These are phyloP conservation scores for Poeciliopsis occidentalis DNA, from an alignment of 2,113 vertebrate genomes.

Conservation along the genomic window DNA sequence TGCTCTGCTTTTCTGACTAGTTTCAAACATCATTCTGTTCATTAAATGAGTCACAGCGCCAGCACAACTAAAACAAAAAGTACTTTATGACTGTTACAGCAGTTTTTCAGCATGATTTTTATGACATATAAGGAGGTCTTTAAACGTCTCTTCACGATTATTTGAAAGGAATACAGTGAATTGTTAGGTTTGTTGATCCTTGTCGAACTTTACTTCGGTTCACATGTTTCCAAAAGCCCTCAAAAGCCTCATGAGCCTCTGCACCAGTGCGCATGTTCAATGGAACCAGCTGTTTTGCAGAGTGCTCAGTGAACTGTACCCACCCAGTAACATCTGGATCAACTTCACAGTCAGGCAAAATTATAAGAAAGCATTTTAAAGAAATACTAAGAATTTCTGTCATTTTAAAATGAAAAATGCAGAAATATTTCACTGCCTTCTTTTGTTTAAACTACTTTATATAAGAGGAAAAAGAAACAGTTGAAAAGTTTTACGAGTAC, in stretches of 20 bases:
- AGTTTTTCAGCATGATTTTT: not conserved
- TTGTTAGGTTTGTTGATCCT: not conserved
- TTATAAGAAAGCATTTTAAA: not conserved
- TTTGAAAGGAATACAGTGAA: not conserved
- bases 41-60: not conserved
- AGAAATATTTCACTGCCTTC: not conserved
- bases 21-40: not conserved
- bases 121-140: not conserved
- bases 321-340: slow-evolving; percentile 47
- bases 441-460: not conserved
- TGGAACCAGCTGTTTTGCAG: slow-evolving; percentile 47
- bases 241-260: slow-evolving; percentile 11
- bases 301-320: not conserved
- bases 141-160: not conserved
- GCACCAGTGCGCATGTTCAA: slow-evolving; percentile 45
- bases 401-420: not conserved
- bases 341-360: not conserved
- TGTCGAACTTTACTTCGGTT: not conserved
- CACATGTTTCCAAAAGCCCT: not conserved
- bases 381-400: too few species aligned
- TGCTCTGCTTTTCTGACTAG: not conserved
- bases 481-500: not conserved
- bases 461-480: not conserved
- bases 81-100: not conserved
- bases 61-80: not conserved